These are phyloP conservation scores for Solenopsis invicta DNA, from an alignment of 1,140 invertebrate genomes.

Conservation along the genomic window DNA sequence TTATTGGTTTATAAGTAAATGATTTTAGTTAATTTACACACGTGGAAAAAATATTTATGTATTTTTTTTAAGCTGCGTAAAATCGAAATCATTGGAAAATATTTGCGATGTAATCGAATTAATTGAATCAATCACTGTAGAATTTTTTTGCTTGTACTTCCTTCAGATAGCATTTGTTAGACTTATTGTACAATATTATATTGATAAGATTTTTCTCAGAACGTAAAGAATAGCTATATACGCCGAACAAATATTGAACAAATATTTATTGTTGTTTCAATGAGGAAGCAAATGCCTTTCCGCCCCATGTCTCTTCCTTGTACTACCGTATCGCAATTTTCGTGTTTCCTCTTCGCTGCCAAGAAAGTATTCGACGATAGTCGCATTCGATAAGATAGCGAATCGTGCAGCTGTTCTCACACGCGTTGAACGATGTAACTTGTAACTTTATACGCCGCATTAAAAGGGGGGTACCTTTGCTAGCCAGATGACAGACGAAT, in stretches of 20 bases:
- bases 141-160: slow-evolving; percentile 7
- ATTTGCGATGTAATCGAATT: background rate
- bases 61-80: background rate
- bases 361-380: slow-evolving; percentile 68
- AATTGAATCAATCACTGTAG: background rate
- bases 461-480: slow-evolving; percentile 14
- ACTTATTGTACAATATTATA: background rate
- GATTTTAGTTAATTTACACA: background rate
- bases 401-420: slow-evolving; percentile 71
- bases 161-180: background rate
- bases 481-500: background rate
- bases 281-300: background rate
- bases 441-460: slow-evolving; percentile 24
- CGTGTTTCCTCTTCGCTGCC: slow-evolving; percentile 14
- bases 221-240: background rate
- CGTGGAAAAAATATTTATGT: background rate
- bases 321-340: slow-evolving; percentile 19
- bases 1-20: slow-evolving; percentile 1
- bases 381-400: slow-evolving; percentile 70
- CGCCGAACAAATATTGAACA: background rate
- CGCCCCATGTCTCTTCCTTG: slow-evolving; percentile 1
- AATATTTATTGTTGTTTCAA: background rate
- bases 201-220: background rate
- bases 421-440: slow-evolving; percentile 19
- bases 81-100: background rate